Evolutionary conservation across 2,888 invertebrate species (phyloP).

Genomic region (Lasioglossum figueresi): DNA sequence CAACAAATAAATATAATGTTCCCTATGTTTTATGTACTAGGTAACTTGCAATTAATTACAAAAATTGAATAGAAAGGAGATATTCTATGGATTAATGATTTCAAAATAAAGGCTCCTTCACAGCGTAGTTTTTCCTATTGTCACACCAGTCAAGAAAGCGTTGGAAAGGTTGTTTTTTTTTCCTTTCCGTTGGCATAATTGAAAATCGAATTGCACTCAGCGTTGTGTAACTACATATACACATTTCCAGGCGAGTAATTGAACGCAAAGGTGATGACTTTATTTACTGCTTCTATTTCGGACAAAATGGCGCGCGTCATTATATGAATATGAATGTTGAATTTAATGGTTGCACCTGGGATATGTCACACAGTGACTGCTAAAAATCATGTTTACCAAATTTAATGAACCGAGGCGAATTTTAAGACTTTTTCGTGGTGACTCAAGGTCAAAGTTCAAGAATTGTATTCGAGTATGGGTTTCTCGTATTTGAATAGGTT

Average conservation of each 20-base stretch:
- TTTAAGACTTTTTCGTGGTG: neutral
- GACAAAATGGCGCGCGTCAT: slow-evolving; percentile 2
- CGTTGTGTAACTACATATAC: neutral
- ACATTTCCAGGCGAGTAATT: neutral
- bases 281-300: slow-evolving; percentile 2
- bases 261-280: neutral
- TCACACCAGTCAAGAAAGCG: neutral
- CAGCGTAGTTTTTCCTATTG: slow-evolving; percentile 1
- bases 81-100: no score
- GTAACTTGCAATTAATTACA: no score
- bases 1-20: neutral
- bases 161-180: neutral
- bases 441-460: neutral
- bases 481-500: neutral
- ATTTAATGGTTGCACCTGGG: neutral
- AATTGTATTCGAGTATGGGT: neutral
- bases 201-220: neutral
- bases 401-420: neutral
- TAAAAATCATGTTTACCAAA: neutral
- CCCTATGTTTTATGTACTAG: neutral
- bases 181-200: neutral
- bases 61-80: neutral
- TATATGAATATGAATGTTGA: neutral
- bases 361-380: neutral
- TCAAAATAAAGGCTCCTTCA: slow-evolving; percentile 22